These are phyloP conservation scores for Hycleus cichorii DNA, from an alignment of 1,140 invertebrate species.

Conservation along the genomic window DNA sequence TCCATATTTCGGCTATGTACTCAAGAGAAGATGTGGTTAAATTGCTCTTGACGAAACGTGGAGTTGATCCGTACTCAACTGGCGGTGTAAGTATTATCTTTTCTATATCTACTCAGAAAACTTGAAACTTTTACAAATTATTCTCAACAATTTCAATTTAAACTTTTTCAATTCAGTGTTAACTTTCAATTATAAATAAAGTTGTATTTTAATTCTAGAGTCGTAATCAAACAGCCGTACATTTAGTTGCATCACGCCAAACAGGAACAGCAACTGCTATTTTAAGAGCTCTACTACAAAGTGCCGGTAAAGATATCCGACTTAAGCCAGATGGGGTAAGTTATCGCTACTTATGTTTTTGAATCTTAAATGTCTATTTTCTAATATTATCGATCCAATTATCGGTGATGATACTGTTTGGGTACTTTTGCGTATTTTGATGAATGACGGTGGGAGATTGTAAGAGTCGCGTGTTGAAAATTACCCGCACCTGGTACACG, in stretches of 20 bases:
- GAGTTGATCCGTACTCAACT: slow-evolving; percentile 81
- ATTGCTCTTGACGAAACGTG: slow-evolving; percentile 77
- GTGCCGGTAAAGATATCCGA: slow-evolving; percentile 81
- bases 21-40: slow-evolving; percentile 93
- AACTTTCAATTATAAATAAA: no score
- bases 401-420: no score
- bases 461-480: slow-evolving; percentile 9
- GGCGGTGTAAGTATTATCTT: slow-evolving; percentile 72
- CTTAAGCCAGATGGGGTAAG: slow-evolving; percentile 79
- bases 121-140: no score
- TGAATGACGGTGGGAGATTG: no score
- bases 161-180: no score
- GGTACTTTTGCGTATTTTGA: no score
- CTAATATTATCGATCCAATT: no score
- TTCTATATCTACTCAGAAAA: background rate
- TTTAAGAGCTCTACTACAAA: slow-evolving; percentile 70
- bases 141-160: no score
- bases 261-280: slow-evolving; percentile 86
- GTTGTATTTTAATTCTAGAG: slow-evolving; percentile 44
- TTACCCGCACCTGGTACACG: slow-evolving; percentile 16
- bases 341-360: slow-evolving; percentile 16
- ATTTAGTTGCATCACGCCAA: slow-evolving; percentile 82
- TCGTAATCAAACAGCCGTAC: slow-evolving; percentile 80
- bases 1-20: slow-evolving; percentile 89
- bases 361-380: no score